These are phyloP conservation scores for Martes martes DNA, from an alignment of 2,113 vertebrate species.

Conservation along the genomic window DNA sequence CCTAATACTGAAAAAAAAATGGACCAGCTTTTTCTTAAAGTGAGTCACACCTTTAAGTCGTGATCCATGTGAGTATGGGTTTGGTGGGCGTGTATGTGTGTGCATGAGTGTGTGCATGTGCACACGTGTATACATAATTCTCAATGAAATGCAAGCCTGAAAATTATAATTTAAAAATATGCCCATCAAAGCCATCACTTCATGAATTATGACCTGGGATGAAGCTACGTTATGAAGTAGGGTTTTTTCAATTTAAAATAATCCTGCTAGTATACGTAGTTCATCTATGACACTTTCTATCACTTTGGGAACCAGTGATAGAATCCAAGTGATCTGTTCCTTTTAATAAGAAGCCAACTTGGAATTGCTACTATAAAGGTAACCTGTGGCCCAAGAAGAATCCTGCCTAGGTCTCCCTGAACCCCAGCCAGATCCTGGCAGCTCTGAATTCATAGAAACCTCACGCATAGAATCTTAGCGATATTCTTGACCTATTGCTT, in stretches of 20 bases:
- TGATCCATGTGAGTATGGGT: not conserved
- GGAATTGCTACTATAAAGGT: not conserved
- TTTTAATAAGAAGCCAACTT: not conserved
- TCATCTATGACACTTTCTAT: not conserved
- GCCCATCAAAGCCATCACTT: not conserved
- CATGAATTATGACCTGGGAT: conserved; percentile 3
- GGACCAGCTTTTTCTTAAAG: not conserved
- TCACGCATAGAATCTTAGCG: not conserved
- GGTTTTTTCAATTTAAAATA: not conserved
- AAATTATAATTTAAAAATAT: not conserved
- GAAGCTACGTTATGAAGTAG: not conserved
- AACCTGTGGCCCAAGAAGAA: not conserved
- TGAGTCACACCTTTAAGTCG: not conserved
- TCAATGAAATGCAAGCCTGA: not conserved
- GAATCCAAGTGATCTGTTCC: not conserved
- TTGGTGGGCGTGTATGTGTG: not conserved
- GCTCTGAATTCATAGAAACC: not conserved
- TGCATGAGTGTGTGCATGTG: rapidly evolving
- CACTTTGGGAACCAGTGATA: not conserved
- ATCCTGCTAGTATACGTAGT: not conserved
- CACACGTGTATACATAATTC: not conserved
- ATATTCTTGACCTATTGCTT: not conserved
- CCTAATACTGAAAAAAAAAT: not conserved
- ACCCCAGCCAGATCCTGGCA: too few relatives aligned
- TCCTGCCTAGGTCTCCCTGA: not conserved